These are phyloP conservation scores for Pemphredon lugubris DNA, from an alignment of 2,888 invertebrate species.

Conservation along the genomic window DNA sequence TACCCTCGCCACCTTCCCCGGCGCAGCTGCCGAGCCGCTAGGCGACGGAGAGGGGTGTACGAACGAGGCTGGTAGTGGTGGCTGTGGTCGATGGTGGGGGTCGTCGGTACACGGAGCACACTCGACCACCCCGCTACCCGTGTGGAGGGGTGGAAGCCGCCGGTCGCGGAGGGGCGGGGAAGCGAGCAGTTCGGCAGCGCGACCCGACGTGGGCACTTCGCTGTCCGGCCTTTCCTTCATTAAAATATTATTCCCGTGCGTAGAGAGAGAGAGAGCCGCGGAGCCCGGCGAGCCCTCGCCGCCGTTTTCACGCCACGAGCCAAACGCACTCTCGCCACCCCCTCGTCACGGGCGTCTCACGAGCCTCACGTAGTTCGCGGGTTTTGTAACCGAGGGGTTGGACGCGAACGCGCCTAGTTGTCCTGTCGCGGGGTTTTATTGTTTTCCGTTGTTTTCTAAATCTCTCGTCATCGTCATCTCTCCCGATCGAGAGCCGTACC, in stretches of 20 bases:
- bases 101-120: slow-evolving; percentile 27
- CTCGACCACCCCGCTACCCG: slow-evolving; percentile 43
- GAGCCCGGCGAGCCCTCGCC: slow-evolving; percentile 65
- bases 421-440: slow-evolving; percentile 17
- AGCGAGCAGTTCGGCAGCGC: slow-evolving; percentile 81
- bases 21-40: slow-evolving; percentile 23
- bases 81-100: slow-evolving; percentile 49
- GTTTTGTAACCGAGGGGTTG: slow-evolving; percentile 42
- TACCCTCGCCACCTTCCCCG: slow-evolving; percentile 20
- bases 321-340: slow-evolving; percentile 59
- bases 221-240: slow-evolving; percentile 81
- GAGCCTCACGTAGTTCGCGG: slow-evolving; percentile 35
- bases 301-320: slow-evolving; percentile 63
- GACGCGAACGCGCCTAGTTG: slow-evolving; percentile 30
- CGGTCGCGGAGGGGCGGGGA: slow-evolving; percentile 79
- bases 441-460: slow-evolving; percentile 3
- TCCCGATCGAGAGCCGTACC: not conserved
- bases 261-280: slow-evolving; percentile 64
- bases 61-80: slow-evolving; percentile 36
- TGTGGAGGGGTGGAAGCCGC: slow-evolving; percentile 71
- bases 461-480: not conserved
- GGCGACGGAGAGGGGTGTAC: slow-evolving; percentile 18
- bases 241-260: slow-evolving; percentile 79
- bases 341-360: slow-evolving; percentile 54
- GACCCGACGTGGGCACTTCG: slow-evolving; percentile 81